Base-by-base conservation (phyloP, 2,888 invertebrate genomes). In the Sphaerophoria rueppellii region DNA sequence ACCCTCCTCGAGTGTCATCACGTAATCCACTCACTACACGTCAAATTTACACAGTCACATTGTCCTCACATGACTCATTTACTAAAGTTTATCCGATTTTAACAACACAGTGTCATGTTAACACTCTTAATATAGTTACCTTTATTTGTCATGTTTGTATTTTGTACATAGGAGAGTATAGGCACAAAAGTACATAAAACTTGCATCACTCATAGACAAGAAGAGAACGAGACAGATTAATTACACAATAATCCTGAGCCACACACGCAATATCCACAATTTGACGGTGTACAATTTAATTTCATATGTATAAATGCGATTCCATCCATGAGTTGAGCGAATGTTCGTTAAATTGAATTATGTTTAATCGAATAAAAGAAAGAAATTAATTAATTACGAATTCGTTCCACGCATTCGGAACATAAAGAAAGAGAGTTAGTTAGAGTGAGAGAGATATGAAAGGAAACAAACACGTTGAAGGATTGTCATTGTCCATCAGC, bases 321-420 rank as follows among this genome's bases (percentile, higher is more conserved):
- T 67, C 43, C 72, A 67, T 65, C 9, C 55, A 40, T 46, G 46
- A 65, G n/a, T 55, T 46, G 46, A 65, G n/a, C 48, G 43, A n/a
- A 11, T 34, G 40, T 74, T 65, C 55, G 16, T 63, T 67, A 14
- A 61, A 76, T 77, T 75, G 43, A 73, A 78, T 82, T 63, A 61
- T n/a, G 16, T 46, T 76, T 58, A 32, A 77, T 72, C 77, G 72
- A 82, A 77, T 77, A 40, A 82, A 67, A 77, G 50, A 63, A 24
- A 24, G 24, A 24, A 24, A 24, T 24, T 24, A 24, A 69, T 55
- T 61, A 72, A 82, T 77, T 72, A 72, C 35, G 14, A 67, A 72
- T 82, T 82, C 82, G 77, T 82, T 77, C 58, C 57, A 73, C 52
- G 32, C 50, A 55, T 73, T 58, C 50, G 73, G 40, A n/a, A 24